Evolutionary conservation across 2,888 invertebrate genomes (phyloP).

Genomic region (Agrotis clavis): DNA sequence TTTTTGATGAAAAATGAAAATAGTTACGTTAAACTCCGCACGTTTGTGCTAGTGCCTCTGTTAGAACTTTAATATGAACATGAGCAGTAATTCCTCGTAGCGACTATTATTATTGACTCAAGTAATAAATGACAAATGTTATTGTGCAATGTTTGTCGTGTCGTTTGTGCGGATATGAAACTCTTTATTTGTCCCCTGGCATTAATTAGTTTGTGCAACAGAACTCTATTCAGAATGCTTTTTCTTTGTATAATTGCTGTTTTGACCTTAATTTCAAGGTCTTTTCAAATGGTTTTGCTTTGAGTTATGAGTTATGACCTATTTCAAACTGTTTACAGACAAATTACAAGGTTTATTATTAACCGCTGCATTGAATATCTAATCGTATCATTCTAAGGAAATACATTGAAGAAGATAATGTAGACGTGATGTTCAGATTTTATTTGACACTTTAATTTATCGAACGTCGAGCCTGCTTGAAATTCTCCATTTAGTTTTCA

Average conservation of each 20-base stretch:
- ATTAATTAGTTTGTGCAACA: constrained; percentile 71
- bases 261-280: constrained; percentile 4
- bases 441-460: constrained; percentile 47
- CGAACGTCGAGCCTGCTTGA: constrained; percentile 38
- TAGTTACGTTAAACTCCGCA: no score
- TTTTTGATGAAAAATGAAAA: no score
- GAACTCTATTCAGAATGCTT: constrained; percentile 49
- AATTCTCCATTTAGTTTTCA: constrained; percentile 54
- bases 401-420: not conserved
- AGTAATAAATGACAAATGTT: constrained; percentile 73
- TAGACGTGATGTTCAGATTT: constrained; percentile 41
- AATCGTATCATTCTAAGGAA: no score
- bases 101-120: constrained; percentile 62
- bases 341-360: not conserved
- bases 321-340: not conserved
- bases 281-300: constrained; percentile 10
- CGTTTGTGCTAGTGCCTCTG: no score
- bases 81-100: constrained; percentile 27
- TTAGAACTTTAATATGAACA: constrained; percentile 7
- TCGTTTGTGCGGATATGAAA: constrained; percentile 76
- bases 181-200: constrained; percentile 71
- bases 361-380: not conserved
- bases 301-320: constrained; percentile 7
- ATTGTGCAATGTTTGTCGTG: constrained; percentile 67
- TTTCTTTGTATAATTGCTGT: constrained; percentile 46